Evolutionary conservation across 1,140 invertebrate species (phyloP), one percentile per base, ranked within the genome.

Genomic region (Brachionus calyciflorus): DNA sequence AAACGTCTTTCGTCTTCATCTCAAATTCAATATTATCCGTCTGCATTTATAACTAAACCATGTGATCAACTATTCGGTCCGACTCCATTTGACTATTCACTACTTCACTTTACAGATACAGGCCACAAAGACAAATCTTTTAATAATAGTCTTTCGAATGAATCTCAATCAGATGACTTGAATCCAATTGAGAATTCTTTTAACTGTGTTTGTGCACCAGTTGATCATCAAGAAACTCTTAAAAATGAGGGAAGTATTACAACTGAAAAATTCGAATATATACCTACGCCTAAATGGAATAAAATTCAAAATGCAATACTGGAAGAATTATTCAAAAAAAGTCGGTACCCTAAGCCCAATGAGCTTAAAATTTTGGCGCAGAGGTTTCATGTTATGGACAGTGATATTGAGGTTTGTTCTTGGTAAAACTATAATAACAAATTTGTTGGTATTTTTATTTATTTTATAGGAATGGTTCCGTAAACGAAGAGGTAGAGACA

Each of bases 11-110:
- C 69, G n/a, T 49, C 69, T 49, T 26, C 69, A 1, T 51, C 46
- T 17, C 30, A 49, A 40, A 49, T 51, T 51, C 69, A 73, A 40
- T 65, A 65, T 41, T 65, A 65, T 24, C 60, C 60, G 6, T 41
- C 28, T 24, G 46, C 69, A 33, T 73, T 73, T 33, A 55, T 73
- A 14, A 51, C 69, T 19, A 73, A 73, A 40, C 69, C 69, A 73
- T 73, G 69, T 55, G 69, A 73, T 12, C 69, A 73, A 55, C 28
- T 73, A 14, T 73, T 73, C 46, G 69, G 69, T 51, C 69, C 69
- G 14, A 37, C 30, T 12, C 69, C 69, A 19, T 73, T 73, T 73
- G 69, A 73, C 28, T 55, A 51, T 30, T 33, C 44, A 17, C 9
- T 55, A 10, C n/a, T 51, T 7, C 49, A 12, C n/a, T 41, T 73